Evolutionary conservation across 1,140 invertebrate genomes (phyloP).

Genomic region (Hormaphis cornu): DNA sequence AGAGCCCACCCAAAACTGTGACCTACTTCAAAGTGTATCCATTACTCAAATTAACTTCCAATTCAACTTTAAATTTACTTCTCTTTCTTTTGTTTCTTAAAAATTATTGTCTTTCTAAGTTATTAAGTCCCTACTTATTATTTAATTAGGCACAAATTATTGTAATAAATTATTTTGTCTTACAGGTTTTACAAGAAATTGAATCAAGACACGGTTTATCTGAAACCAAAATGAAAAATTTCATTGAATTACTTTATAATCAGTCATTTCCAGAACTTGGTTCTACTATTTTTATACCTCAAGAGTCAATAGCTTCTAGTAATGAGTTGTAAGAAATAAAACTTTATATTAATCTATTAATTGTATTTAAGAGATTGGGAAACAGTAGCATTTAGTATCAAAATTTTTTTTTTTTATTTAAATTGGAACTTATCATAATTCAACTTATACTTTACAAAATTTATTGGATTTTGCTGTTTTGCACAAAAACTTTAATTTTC

Average conservation of each 20-base stretch:
- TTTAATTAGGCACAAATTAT: too few relatives aligned
- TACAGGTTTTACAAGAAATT: slow-evolving; percentile 56
- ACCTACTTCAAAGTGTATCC: too few relatives aligned
- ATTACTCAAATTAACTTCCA: not conserved
- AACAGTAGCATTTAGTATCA: not conserved
- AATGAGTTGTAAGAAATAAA: slow-evolving; percentile 13
- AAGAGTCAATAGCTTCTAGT: not conserved
- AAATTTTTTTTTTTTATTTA: not conserved
- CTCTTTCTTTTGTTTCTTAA: too few relatives aligned
- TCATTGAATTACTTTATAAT: slow-evolving; percentile 53
- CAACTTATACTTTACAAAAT: too few relatives aligned
- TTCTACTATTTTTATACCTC: slow-evolving; percentile 42
- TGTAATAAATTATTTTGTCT: too few relatives aligned
- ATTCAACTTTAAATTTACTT: too few relatives aligned
- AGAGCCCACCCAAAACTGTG: too few relatives aligned
- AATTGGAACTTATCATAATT: too few relatives aligned
- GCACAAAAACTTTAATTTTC: too few relatives aligned
- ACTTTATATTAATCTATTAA: not conserved
- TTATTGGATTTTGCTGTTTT: too few relatives aligned
- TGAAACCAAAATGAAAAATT: slow-evolving; percentile 47
- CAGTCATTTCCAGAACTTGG: slow-evolving; percentile 52
- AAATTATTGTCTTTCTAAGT: not conserved
- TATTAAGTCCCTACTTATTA: too few relatives aligned
- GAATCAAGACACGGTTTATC: slow-evolving; percentile 56
- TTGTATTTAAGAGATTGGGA: not conserved